Evolutionary conservation across 2,888 invertebrate genomes (phyloP), one percentile per base, ranked within the genome.

Genomic region (Anagyrus pseudococci): DNA sequence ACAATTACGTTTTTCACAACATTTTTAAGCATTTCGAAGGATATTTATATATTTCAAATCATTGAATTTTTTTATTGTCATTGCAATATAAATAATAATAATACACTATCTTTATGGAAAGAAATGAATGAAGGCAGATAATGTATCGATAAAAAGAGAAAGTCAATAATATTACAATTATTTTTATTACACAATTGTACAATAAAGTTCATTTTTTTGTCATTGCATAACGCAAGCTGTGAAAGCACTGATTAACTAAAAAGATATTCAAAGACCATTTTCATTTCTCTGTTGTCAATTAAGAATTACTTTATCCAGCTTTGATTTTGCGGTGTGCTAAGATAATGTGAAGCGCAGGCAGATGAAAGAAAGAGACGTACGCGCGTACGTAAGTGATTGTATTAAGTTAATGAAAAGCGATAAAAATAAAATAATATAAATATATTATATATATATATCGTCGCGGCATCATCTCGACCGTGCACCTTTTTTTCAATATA

Each of bases 301-400:
- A 66, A 60, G 40, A 41, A 57, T 60, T 60, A 46, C 22, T 57
- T 63, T 55, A 43, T 57, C 62, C 60, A 60, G 60, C 66, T 59
- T 62, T 66, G 52, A 66, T 66, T 43, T 52, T 29, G n/a, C n/a
- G 23, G 48, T 52, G 52, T 58, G 58, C 55, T 40, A 46, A 58
- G 49, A 52, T 49, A 44, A 15, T 43, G 48, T 53, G 37, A 48
- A 48, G 47, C 13, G 29, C 48, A 56, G 41, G 41, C 59, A 52
- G 44, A 26, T 52, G 50, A 55, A 46, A 41, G 52, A 60, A 49
- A 52, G 17, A 15, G 17, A 54, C 19, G 20, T n/a, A n/a, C n/a
- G n/a, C n/a, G n/a, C n/a, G n/a, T 33, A 69, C 68, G 66, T 59
- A 49, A 67, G 69, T 67, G 70, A 69, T 70, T 71, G 64, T 67